These are phyloP conservation scores for Smithornis capensis DNA, from an alignment of 2,113 vertebrate species.

Conservation along the genomic window DNA sequence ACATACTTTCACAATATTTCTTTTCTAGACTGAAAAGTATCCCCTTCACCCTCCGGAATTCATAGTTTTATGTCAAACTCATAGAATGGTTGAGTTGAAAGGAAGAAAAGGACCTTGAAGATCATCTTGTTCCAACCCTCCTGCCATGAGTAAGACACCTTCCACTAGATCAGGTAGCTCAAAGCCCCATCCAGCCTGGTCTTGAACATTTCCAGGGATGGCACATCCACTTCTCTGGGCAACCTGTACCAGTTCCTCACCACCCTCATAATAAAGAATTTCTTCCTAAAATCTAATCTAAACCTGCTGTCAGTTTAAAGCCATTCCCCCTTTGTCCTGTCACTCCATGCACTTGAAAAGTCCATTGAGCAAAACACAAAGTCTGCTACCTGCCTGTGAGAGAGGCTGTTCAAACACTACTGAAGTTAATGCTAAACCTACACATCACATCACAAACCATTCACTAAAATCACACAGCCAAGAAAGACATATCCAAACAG, in stretches of 20 bases:
- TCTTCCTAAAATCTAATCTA: neutral
- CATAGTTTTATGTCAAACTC: neutral
- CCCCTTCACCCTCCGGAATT: neutral
- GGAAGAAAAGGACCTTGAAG: neutral
- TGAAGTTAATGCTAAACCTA: neutral
- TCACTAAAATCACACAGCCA: neutral
- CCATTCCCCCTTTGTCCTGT: neutral
- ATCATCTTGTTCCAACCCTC: rapidly evolving
- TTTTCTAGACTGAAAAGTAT: neutral
- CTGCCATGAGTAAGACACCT: neutral
- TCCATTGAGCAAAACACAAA: neutral
- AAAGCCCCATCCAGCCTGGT: neutral
- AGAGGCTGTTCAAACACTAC: neutral
- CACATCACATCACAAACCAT: neutral
- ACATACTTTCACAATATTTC: neutral
- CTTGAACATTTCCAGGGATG: neutral
- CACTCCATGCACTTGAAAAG: neutral
- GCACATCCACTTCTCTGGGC: neutral
- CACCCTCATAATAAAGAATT: neutral
- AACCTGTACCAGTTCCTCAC: neutral
- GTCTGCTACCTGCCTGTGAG: neutral
- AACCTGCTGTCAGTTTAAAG: neutral
- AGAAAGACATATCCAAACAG: neutral
- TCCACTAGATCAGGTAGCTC: neutral
- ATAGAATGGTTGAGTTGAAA: neutral